phyloP scores from a whole-genome alignment of 2,888 invertebrate species.

The Zaprionus lineosus region DNA sequence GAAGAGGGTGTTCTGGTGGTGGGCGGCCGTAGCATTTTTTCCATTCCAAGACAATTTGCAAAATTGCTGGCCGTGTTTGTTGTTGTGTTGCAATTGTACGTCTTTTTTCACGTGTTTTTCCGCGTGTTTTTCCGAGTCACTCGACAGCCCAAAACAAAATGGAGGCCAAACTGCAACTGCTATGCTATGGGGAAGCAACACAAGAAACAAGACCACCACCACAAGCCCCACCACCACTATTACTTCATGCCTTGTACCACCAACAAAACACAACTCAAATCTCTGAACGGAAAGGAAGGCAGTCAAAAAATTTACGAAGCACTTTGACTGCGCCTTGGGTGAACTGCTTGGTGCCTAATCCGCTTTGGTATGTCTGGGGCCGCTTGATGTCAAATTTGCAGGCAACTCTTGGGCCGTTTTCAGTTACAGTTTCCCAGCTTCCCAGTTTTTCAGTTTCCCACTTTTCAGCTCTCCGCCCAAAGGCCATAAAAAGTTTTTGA shows the following conservation, averaged over 20 bases:
- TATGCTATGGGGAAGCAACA: slow-evolving; percentile 18
- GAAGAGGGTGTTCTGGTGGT: slow-evolving; percentile 2
- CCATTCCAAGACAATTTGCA: slow-evolving; percentile 69
- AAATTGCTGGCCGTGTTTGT: slow-evolving; percentile 55
- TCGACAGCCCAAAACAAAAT: slow-evolving; percentile 41
- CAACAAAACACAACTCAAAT: not conserved
- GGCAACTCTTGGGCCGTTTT: slow-evolving; percentile 58
- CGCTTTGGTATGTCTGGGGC: slow-evolving; percentile 72
- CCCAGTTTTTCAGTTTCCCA: not conserved
- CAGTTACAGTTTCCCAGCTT: slow-evolving; percentile 40
- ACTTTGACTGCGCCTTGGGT: slow-evolving; percentile 52
- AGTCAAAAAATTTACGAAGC: slow-evolving; percentile 23
- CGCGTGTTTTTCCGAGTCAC: slow-evolving; percentile 31
- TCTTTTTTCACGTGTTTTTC: slow-evolving; percentile 34
- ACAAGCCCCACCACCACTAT: not conserved
- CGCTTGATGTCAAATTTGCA: slow-evolving; percentile 72
- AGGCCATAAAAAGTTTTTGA: slow-evolving; percentile 63
- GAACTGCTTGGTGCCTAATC: slow-evolving; percentile 55
- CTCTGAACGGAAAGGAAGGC: not conserved
- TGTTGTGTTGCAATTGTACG: slow-evolving; percentile 28
- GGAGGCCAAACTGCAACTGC: slow-evolving; percentile 55
- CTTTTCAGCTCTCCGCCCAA: slow-evolving; percentile 15
- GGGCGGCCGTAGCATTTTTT: slow-evolving; percentile 35
- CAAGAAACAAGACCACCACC: not conserved
- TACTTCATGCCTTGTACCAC: not conserved